A percentile compares a stretch with the other conserved stretches of the same genome.
Evolutionary conservation across 1,140 invertebrate species (phyloP).

Genomic region (Rhynchophorus ferrugineus): DNA sequence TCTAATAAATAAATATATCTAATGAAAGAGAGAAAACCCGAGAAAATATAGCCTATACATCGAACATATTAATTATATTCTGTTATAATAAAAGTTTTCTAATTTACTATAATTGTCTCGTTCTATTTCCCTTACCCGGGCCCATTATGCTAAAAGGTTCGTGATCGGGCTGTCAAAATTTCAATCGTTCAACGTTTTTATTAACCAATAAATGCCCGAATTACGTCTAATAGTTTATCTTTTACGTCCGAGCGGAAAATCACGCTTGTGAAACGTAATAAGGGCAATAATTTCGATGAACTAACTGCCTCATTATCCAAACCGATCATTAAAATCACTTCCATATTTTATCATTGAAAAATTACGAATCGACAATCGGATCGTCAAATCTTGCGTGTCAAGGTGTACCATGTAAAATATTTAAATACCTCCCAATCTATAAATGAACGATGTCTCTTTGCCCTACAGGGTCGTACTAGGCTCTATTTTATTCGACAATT

Average conservation of each 20-base stretch:
- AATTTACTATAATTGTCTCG: neutral
- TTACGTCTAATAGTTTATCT: neutral
- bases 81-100: no score
- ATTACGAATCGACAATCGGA: neutral
- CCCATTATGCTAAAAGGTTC: neutral
- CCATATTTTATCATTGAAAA: slow-evolving; percentile 2
- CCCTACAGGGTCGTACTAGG: neutral
- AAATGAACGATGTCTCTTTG: neutral
- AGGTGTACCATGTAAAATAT: slow-evolving; percentile 1
- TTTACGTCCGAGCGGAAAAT: neutral
- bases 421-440: slow-evolving; percentile 3
- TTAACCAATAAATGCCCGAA: neutral
- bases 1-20: no score
- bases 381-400: slow-evolving; percentile 2
- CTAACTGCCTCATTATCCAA: neutral
- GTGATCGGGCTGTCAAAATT: neutral
- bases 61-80: no score
- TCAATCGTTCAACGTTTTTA: neutral
- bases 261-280: neutral
- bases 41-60: no score
- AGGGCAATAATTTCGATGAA: neutral
- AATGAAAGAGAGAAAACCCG: no score
- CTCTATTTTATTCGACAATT: no score
- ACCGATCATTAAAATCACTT: slow-evolving; percentile 2
- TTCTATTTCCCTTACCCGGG: neutral